Conservation (phyloP, 2,113 vertebrate genomes). For the Phylloscopus trochiloides region DNA sequence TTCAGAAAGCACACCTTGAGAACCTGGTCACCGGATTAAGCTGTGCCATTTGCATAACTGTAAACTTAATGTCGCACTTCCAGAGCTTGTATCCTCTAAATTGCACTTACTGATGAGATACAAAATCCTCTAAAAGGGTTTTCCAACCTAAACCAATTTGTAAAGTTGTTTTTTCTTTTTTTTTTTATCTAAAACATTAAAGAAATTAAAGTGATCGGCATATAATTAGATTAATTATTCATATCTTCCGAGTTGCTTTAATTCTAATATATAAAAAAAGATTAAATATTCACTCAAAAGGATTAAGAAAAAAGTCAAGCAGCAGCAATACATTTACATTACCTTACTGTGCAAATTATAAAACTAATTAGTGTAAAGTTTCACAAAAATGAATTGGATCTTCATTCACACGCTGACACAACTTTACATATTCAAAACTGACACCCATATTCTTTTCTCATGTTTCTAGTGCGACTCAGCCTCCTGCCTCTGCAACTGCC, state of each 20-base stretch:
- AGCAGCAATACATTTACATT: slow-evolving; percentile 83
- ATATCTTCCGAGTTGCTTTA: slow-evolving; percentile 90
- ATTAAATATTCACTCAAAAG: slow-evolving; percentile 92
- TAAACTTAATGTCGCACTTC: slow-evolving; percentile 65
- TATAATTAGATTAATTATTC: slow-evolving; percentile 92
- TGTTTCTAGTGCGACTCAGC: neutral
- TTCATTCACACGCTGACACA: slow-evolving; percentile 62
- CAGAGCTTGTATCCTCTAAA: slow-evolving; percentile 65
- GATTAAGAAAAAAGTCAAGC: slow-evolving; percentile 91
- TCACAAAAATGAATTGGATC: slow-evolving; percentile 77
- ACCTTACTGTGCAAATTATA: slow-evolving; percentile 89
- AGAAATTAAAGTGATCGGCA: slow-evolving; percentile 84
- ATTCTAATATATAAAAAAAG: slow-evolving; percentile 87
- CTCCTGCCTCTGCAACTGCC: neutral
- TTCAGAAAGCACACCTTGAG: slow-evolving; percentile 62
- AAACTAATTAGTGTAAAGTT: slow-evolving; percentile 87
- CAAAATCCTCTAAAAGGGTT: slow-evolving; percentile 82
- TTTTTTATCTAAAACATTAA: slow-evolving; percentile 79
- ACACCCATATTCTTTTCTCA: slow-evolving; percentile 21
- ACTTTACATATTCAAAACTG: slow-evolving; percentile 67
- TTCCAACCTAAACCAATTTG: slow-evolving; percentile 84
- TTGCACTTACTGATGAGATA: slow-evolving; percentile 79
- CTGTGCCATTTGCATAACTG: slow-evolving; percentile 73
- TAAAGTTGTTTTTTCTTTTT: slow-evolving; percentile 70
- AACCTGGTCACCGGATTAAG: slow-evolving; percentile 67